Conservation (phyloP, 2,797 vertebrate species). For the Dendrocincla tyrannina region DNA sequence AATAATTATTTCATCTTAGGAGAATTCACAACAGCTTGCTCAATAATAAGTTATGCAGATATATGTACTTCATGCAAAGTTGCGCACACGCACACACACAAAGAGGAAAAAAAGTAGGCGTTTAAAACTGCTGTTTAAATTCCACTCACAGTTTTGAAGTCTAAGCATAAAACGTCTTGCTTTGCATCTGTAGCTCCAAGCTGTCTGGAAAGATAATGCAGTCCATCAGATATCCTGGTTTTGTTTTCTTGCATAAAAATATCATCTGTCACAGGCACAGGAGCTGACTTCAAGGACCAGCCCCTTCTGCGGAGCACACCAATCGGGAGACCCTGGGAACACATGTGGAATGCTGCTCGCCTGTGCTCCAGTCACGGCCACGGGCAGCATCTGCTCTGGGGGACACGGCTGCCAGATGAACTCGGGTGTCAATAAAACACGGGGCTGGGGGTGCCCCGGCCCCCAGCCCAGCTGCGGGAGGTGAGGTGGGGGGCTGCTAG, state of each 20-base stretch:
- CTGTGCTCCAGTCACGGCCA: background rate
- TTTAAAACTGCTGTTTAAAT: slow-evolving; percentile 44
- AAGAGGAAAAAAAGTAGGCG: background rate
- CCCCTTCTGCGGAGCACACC: slow-evolving; percentile 63
- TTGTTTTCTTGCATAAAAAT: slow-evolving; percentile 72
- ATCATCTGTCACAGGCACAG: slow-evolving; percentile 71
- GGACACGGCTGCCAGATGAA: background rate
- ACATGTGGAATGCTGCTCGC: slow-evolving; percentile 55
- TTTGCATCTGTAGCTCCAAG: slow-evolving; percentile 60
- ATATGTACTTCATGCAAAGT: slow-evolving; percentile 34
- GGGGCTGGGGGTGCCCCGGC: background rate
- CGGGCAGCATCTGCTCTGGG: slow-evolving; percentile 10
- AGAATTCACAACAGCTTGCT: background rate
- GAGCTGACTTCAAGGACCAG: slow-evolving; percentile 49
- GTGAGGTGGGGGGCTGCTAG: accelerated
- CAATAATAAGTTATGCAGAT: slow-evolving; percentile 26
- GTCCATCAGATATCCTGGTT: slow-evolving; percentile 63
- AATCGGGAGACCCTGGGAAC: slow-evolving; percentile 49
- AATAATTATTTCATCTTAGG: background rate
- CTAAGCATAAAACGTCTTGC: slow-evolving; percentile 63
- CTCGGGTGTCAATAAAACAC: background rate
- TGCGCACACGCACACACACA: background rate
- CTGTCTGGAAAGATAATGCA: slow-evolving; percentile 56
- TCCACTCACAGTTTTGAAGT: slow-evolving; percentile 66
- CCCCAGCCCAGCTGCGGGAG: accelerated